Evolutionary conservation across 2,888 invertebrate species (phyloP), one percentile per base, ranked within the genome.

Genomic region (Hirtodrosophila duncani): DNA sequence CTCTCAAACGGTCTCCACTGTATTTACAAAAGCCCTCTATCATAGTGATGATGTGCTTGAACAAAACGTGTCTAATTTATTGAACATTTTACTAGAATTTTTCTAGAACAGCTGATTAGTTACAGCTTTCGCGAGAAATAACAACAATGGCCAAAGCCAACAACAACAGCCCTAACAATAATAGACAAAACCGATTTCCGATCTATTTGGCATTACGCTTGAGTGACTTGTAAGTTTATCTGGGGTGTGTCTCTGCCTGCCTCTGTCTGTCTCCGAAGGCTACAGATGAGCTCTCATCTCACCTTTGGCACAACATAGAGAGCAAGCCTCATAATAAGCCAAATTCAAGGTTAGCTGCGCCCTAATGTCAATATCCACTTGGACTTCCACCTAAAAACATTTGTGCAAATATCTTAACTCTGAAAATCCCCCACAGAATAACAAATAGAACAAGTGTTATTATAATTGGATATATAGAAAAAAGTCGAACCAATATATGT

Each of bases 381-480:
- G 7, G 8, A 4, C 11, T 11, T 21, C 5, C n/a, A 8, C 13
- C 21, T 8, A 1, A 36, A 44, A 52, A 17, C 71, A 70, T 63
- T 53, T 69, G 74, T 51, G 52, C 58, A 70, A 72, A 70, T 58
- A 68, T 50, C 42, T 34, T 42, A 45, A 49, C 39, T 38, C 16
- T n/a, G 27, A 49, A 33, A 45, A 41, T 52, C 30, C 11, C 39
- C 39, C 30, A 17, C 26, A 14, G 31, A 27, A 51, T 55, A 44
- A 53, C 38, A 56, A 52, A 56, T 56, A 61, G 69, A 52, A 66
- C 69, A 69, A 69, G 74, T 74, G 74, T 63, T 58, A 42, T 50
- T 55, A 58, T n/a, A 55, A 69, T 56, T 50, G 59, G 45, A 44
- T 38, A 48, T 16, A 36, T 48, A 23, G 10, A 17, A 23, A 29